Conservation (phyloP, 2,888 invertebrate genomes). For the Pollenia angustigena region DNA sequence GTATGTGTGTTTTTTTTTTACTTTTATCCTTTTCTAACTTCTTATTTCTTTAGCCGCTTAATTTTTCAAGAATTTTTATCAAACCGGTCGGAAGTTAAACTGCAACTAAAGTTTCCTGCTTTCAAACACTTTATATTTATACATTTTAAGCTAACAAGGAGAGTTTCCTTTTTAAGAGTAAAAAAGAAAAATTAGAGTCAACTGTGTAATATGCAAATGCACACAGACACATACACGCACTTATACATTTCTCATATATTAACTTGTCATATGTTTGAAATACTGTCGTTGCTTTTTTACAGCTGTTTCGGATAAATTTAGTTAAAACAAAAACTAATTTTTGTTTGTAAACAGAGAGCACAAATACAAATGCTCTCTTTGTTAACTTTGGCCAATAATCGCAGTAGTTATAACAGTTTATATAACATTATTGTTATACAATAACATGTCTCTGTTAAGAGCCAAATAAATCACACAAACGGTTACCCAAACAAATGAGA, state of each 20-base stretch:
- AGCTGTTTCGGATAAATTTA: conserved; percentile 1
- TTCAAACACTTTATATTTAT: conserved; percentile 63
- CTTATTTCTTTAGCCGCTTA: background rate
- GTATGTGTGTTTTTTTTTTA: conserved; percentile 1
- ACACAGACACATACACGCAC: too few relatives aligned
- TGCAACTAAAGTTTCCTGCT: conserved; percentile 64
- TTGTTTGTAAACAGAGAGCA: too few relatives aligned
- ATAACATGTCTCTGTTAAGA: background rate
- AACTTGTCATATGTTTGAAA: too few relatives aligned
- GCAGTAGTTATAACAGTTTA: background rate
- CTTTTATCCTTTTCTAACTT: background rate
- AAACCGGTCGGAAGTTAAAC: conserved; percentile 61
- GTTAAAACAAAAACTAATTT: background rate
- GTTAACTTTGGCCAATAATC: background rate
- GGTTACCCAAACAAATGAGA: too few relatives aligned
- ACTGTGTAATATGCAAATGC: background rate
- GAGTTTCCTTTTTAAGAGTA: background rate
- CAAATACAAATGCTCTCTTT: too few relatives aligned
- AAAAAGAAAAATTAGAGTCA: background rate
- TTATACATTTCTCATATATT: too few relatives aligned
- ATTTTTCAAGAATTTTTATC: background rate
- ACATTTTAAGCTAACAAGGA: background rate
- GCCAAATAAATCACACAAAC: too few relatives aligned
- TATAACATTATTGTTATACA: background rate
- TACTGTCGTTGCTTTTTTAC: background rate